Evolutionary conservation across 2,113 vertebrate species (phyloP).

Genomic region (Anhinga rufa): DNA sequence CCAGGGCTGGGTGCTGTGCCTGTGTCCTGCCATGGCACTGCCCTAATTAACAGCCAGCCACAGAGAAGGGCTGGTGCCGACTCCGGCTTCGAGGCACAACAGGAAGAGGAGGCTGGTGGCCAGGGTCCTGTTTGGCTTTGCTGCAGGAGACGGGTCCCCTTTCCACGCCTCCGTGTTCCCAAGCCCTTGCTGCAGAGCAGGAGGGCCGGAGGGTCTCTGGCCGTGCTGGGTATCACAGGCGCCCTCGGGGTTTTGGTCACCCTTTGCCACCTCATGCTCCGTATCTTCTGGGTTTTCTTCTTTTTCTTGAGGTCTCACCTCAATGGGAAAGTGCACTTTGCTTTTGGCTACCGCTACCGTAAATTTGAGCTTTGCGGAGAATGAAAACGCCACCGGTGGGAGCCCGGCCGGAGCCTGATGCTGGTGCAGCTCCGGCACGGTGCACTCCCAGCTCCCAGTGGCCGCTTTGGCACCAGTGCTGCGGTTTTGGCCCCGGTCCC

Average conservation of each 20-base stretch:
- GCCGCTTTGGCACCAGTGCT: neutral
- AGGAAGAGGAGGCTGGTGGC: neutral
- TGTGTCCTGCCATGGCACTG: accelerated
- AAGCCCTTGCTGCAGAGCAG: neutral
- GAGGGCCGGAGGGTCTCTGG: neutral
- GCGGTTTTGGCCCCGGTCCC: neutral
- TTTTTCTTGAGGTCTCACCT: neutral
- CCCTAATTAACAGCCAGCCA: neutral
- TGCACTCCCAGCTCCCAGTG: neutral
- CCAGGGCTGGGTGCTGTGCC: neutral
- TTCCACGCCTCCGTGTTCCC: neutral
- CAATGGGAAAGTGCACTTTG: neutral
- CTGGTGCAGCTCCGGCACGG: neutral
- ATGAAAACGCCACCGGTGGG: neutral
- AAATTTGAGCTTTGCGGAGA: neutral
- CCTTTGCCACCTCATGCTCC: neutral
- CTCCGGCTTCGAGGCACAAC: neutral
- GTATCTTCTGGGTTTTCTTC: neutral
- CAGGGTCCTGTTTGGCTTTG: neutral
- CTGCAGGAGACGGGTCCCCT: neutral
- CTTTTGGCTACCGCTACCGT: neutral
- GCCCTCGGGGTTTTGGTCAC: neutral
- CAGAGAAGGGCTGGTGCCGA: accelerated
- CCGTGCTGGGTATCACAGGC: accelerated
- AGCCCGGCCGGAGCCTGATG: neutral